phyloP scores from a whole-genome alignment of 2,888 invertebrate species.

The Laspeyria flexula region DNA sequence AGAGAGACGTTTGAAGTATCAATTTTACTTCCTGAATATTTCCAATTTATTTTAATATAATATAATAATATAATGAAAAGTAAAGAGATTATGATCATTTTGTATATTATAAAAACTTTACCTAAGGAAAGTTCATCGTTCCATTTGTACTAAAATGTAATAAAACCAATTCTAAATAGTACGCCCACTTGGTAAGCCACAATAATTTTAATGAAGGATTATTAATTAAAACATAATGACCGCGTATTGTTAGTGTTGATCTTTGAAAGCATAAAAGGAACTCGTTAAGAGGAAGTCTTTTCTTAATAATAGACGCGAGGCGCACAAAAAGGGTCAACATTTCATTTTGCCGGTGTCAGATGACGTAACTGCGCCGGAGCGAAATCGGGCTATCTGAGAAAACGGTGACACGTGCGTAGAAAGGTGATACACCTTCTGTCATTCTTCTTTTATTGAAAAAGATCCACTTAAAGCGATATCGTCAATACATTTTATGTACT shows the following conservation, averaged over 20 bases:
- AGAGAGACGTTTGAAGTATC: no score
- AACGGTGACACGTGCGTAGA: constrained; percentile 54
- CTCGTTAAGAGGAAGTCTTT: constrained; percentile 68
- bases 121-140: background rate
- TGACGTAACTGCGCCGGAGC: constrained; percentile 59
- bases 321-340: constrained; percentile 69
- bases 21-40: no score
- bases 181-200: constrained; percentile 11
- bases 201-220: constrained; percentile 48
- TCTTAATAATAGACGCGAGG: constrained; percentile 62
- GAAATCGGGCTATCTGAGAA: constrained; percentile 51
- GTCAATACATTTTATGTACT: constrained; percentile 24
- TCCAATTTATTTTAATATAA: no score
- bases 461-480: constrained; percentile 42
- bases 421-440: constrained; percentile 57
- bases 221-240: constrained; percentile 58
- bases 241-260: constrained; percentile 65
- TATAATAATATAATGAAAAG: no score
- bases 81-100: no score
- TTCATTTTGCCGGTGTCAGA: constrained; percentile 61
- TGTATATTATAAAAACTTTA: background rate
- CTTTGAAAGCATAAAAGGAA: constrained; percentile 67
- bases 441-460: constrained; percentile 52
- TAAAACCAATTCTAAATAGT: constrained; percentile 1
- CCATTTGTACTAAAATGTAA: background rate